These are phyloP conservation scores for Rotaria socialis DNA, from an alignment of 2,888 invertebrate species.

Conservation along the genomic window DNA sequence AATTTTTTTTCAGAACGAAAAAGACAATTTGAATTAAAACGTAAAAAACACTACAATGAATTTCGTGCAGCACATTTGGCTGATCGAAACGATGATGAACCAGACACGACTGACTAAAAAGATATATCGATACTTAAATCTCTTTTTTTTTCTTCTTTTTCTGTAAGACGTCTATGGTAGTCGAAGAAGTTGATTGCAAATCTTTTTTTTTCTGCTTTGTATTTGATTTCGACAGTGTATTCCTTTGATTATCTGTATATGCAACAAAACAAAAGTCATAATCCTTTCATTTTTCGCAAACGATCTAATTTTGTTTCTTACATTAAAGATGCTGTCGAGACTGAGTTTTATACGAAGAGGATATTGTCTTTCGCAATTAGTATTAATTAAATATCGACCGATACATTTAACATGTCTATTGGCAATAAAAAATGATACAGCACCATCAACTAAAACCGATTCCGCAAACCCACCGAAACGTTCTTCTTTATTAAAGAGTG, in stretches of 20 bases:
- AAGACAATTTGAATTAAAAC: conserved; percentile 19
- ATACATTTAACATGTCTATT: neutral
- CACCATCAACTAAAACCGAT: neutral
- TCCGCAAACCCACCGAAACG: neutral
- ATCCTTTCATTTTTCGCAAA: neutral
- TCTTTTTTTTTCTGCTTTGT: neutral
- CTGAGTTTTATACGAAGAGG: neutral
- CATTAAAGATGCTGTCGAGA: neutral
- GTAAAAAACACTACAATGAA: conserved; percentile 27
- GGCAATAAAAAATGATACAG: neutral
- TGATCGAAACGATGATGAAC: neutral
- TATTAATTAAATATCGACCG: neutral
- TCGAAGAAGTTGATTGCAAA: neutral
- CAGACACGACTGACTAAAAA: neutral
- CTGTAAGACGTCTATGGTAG: neutral
- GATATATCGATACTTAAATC: neutral
- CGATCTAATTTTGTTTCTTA: neutral
- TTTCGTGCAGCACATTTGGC: neutral
- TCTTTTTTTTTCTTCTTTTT: neutral
- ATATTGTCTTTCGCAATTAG: neutral
- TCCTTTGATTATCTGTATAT: conserved; percentile 22
- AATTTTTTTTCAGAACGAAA: neutral
- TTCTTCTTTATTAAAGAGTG: neutral
- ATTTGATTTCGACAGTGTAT: neutral
- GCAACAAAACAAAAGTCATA: conserved; percentile 2